Base-by-base conservation (phyloP, 2,113 vertebrate genomes). In the Ailuropoda melanoleuca region DNA sequence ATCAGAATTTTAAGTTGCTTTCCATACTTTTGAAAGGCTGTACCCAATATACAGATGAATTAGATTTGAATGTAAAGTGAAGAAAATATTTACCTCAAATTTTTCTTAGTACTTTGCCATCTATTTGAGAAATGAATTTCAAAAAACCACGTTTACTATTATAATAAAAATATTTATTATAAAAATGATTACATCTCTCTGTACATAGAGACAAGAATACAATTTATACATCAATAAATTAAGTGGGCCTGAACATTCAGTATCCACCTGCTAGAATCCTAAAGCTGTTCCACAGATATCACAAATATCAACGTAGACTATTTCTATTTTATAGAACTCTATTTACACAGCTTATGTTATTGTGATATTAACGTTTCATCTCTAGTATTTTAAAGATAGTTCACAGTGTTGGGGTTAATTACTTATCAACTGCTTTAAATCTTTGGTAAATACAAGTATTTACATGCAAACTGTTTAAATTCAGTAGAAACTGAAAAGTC, bases 101-200 rank as follows among this genome's bases (percentile, higher is more conserved):
- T 31, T n/a, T 24, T 95, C 86, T 92, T 53, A 70, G 64, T 64
- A 93, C 1, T 92, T 74, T 43, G 10, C 70, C 55, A 74, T 77
- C 86, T 89, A 92, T 56, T 68, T n/a, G 19, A 89, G 66, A 46
- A 94, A 97, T 92, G 17, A 97, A 96, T 31, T 88, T 88, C 31
- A 91, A 83, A 93, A 94, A 46, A 85, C 64, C 7, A 50, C 19
- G 8, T 62, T 2, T 58, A 90, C 8, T 56, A 70, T 94, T 93
- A 70, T 91, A 96, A 88, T 96, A 98, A 96, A 97, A 98, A 98
- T 96, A 86, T 98, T 98, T 98, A 98, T 98, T 98, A 97, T 82
- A 97, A 98, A 98, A 98, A 96, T 93, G 34, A 46, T 93, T 86
- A 89, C 55, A 93, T 77, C 95, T 97, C 55, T 97, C 29, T 96